A percentile compares a stretch with the other conserved stretches of the same genome.
Conservation (phyloP, 2,888 invertebrate genomes). For the Lasioglossum morio region DNA sequence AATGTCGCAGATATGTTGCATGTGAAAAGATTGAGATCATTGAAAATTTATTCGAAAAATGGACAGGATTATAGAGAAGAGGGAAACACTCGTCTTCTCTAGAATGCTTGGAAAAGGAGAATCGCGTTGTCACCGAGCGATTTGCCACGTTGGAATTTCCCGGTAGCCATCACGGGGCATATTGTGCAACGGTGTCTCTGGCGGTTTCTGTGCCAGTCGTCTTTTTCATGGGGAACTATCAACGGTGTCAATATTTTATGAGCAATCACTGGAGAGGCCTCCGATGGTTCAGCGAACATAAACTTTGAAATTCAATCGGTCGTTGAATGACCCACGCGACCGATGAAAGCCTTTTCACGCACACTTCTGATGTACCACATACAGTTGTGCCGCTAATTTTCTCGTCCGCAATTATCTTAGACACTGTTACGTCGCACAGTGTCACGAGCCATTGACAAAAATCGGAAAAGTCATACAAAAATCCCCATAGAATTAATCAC, state of each 20-base stretch:
- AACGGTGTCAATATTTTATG: conserved; percentile 8
- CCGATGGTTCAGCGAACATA: conserved; percentile 38
- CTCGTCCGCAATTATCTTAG: too few relatives aligned
- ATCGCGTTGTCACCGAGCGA: neutral
- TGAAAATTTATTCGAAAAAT: too few relatives aligned
- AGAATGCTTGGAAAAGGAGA: neutral
- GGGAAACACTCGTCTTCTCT: neutral
- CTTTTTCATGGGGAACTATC: conserved; percentile 2
- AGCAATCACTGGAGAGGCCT: conserved; percentile 10
- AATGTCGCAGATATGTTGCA: too few relatives aligned
- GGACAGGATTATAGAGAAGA: too few relatives aligned
- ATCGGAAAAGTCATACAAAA: too few relatives aligned
- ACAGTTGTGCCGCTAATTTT: too few relatives aligned
- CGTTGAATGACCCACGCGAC: neutral
- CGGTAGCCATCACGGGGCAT: neutral
- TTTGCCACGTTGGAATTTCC: neutral
- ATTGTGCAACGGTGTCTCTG: neutral
- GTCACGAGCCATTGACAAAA: too few relatives aligned
- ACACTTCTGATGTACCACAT: too few relatives aligned
- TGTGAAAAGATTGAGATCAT: too few relatives aligned
- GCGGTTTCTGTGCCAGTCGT: conserved; percentile 13
- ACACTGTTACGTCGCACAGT: too few relatives aligned
- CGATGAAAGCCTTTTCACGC: too few relatives aligned
- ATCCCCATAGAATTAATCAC: too few relatives aligned
- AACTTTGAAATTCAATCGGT: conserved; percentile 42